Percentiles rank a stretch among this genome's conserved stretches.
Evolutionary conservation across 2,888 invertebrate species (phyloP).

Genomic region (Mayetiola destructor): DNA sequence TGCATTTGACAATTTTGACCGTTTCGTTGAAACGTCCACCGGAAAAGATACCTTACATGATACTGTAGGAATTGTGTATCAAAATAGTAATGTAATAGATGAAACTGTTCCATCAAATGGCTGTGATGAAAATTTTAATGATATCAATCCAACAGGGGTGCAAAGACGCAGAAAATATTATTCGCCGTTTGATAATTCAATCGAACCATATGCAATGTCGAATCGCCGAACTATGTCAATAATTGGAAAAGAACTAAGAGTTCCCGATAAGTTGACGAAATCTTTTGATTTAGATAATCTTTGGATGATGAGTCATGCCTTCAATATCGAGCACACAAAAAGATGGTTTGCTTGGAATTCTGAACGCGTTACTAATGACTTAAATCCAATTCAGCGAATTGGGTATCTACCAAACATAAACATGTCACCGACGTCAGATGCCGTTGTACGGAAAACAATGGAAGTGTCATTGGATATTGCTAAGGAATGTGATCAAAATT

Average conservation of each 20-base stretch:
- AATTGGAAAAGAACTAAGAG: background rate
- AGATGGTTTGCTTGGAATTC: conserved; percentile 4
- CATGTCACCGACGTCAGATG: conserved; percentile 24
- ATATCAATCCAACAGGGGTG: background rate
- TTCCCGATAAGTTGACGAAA: background rate
- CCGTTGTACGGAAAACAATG: conserved; percentile 23
- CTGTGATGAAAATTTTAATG: background rate
- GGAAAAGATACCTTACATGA: conserved; percentile 28
- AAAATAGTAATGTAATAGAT: conserved; percentile 17
- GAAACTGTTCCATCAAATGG: background rate
- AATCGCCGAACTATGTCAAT: background rate
- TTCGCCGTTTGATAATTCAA: background rate
- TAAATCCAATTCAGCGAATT: conserved; percentile 22
- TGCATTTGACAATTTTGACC: conserved; percentile 24
- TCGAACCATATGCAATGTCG: background rate
- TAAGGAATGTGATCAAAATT: conserved; percentile 20
- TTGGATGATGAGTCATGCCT: background rate
- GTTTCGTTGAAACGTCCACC: conserved; percentile 25
- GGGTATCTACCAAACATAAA: conserved; percentile 26
- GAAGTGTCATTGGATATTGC: conserved; percentile 21
- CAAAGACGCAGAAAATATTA: background rate
- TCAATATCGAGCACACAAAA: background rate
- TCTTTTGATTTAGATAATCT: background rate
- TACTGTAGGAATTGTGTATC: conserved; percentile 26
- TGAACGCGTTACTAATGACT: conserved; percentile 18